phyloP scores from a whole-genome alignment of 2,113 vertebrate genomes.

The Gymnogyps californianus region DNA sequence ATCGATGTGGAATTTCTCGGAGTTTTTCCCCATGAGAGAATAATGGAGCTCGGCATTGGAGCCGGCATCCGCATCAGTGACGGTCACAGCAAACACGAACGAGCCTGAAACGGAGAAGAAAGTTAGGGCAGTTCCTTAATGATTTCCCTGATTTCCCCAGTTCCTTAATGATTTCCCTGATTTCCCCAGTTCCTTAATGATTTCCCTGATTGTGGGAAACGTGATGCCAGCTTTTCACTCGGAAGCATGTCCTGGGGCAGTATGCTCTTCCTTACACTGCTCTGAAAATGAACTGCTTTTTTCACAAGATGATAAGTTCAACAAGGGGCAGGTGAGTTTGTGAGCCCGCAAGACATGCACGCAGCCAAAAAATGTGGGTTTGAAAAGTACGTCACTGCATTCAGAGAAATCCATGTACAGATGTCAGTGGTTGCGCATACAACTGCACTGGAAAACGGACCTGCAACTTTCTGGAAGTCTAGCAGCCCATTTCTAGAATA shows the following conservation, averaged over 20 bases:
- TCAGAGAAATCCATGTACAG: neutral
- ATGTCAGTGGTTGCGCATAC: neutral
- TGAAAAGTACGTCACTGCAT: neutral
- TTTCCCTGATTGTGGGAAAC: neutral
- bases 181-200: neutral
- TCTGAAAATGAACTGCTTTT: neutral
- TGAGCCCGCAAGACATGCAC: neutral
- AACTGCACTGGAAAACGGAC: neutral
- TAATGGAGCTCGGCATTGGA: conserved; percentile 91
- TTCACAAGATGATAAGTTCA: neutral
- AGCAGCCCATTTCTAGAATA: neutral
- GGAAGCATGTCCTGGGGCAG: neutral
- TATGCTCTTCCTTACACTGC: neutral
- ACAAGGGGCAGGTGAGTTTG: neutral
- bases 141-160: neutral
- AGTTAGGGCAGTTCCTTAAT: neutral
- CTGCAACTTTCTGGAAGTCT: neutral
- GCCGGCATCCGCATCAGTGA: conserved; percentile 89
- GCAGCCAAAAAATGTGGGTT: rapidly evolving
- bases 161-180: neutral
- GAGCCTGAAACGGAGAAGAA: conserved; percentile 77
- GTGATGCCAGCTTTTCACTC: neutral
- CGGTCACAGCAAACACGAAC: conserved; percentile 93
- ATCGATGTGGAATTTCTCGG: conserved; percentile 92
- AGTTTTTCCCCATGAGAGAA: conserved; percentile 87